Evolutionary conservation across 2,113 vertebrate genomes (phyloP).

Genomic region (Trachemys scripta): DNA sequence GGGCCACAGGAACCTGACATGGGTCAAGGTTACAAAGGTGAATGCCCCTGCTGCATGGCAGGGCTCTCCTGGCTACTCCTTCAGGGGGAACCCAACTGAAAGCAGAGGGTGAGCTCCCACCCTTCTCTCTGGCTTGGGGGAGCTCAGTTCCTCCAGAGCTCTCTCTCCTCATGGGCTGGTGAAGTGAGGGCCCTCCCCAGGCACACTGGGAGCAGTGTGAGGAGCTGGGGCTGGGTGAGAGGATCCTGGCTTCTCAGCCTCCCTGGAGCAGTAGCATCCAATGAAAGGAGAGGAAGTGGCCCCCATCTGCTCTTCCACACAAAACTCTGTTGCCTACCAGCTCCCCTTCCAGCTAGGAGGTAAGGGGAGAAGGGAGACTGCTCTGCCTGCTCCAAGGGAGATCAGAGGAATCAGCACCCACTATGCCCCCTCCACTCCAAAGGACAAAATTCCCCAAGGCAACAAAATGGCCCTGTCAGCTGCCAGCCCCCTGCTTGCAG

Average conservation of each 20-base stretch:
- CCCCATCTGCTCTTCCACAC: background rate
- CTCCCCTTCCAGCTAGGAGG: background rate
- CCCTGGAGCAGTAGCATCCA: background rate
- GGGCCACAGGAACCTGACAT: rapidly evolving
- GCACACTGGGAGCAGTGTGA: background rate
- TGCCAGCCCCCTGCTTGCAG: background rate
- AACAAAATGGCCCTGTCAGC: background rate
- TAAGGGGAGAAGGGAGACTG: rapidly evolving
- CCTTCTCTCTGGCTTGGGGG: background rate
- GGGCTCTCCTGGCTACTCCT: background rate
- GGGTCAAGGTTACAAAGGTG: background rate
- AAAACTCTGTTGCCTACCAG: background rate
- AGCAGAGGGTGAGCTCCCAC: background rate
- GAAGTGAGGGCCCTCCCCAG: background rate
- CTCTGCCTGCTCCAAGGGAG: background rate
- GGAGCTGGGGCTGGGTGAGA: no score
- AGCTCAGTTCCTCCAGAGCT: background rate
- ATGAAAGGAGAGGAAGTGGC: background rate
- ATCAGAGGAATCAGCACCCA: rapidly evolving
- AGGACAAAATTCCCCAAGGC: background rate
- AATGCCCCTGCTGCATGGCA: background rate
- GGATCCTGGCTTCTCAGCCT: background rate
- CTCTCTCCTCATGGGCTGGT: background rate
- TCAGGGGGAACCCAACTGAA: background rate
- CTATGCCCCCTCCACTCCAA: background rate